Conservation (phyloP, 2,797 vertebrate species). For the Mormyrus hasselquistii region DNA sequence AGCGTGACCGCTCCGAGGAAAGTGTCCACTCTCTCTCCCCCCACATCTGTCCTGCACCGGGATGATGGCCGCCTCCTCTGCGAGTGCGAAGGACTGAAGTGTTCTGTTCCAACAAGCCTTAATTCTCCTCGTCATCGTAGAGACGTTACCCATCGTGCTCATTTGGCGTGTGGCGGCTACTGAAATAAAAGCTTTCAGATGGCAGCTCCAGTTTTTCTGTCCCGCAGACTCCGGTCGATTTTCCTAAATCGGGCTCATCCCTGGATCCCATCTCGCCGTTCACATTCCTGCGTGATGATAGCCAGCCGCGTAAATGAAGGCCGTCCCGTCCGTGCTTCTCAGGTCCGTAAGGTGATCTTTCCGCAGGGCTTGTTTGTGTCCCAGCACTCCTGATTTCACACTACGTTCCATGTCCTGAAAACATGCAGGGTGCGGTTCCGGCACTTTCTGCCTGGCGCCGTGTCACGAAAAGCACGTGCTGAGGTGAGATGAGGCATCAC, state of each 20-base stretch:
- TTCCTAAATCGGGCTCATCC: not conserved
- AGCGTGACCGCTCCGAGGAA: not conserved
- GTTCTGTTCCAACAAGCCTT: not conserved
- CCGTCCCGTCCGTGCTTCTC: not conserved
- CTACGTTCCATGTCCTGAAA: not conserved
- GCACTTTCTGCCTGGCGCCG: not conserved
- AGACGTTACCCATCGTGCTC: not conserved
- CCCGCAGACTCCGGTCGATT: not conserved
- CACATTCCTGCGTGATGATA: not conserved
- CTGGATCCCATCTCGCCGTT: not conserved
- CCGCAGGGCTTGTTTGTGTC: not conserved
- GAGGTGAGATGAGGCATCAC: not conserved
- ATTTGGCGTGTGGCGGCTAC: not conserved
- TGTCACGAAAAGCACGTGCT: not conserved
- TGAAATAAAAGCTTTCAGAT: not conserved
- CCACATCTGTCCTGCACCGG: not conserved
- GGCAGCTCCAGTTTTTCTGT: not conserved
- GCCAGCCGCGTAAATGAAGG: not conserved
- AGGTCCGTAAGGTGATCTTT: not conserved
- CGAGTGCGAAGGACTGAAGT: not conserved
- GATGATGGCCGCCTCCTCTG: too few relatives aligned
- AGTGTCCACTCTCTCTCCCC: not conserved
- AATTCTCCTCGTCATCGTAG: not conserved
- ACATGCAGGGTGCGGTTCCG: not conserved
- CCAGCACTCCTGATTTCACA: not conserved